Base-by-base conservation (phyloP, 2,113 vertebrate genomes). In the Sylvilagus bachmani region DNA sequence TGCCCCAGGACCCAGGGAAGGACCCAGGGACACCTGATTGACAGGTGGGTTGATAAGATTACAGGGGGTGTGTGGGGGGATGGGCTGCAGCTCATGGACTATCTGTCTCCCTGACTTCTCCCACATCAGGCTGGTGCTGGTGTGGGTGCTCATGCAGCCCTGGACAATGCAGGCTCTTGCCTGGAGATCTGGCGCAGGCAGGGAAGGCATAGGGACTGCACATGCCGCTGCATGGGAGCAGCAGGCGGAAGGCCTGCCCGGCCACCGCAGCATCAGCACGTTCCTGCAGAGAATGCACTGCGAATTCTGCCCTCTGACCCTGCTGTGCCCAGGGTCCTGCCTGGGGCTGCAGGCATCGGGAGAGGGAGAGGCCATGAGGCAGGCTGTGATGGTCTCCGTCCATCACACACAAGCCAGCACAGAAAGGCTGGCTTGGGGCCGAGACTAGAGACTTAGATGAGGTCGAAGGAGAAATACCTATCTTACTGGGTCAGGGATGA, bases 281-380 rank as follows among this genome's bases (percentile, higher is more conserved):
- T 93, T 97, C 95, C 90, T 27, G 38, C 38, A 82, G 49, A 62
- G 86, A 92, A 73, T 25, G 82, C 66, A 33, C 64, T 38, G 92
- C 69, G 90, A 86, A 88, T 77, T 66, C 58, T 2, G 3, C 53
- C 53, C 74, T 89, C 44, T 7, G 44, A 44, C 44, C 44, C 44
- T 44, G 44, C 44, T 44, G 44, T 6, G 44, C 44, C 44, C 44
- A 44, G 44, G 44, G 44, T 44, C 44, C 44, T 44, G 44, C 44
- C 71, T 61, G 38, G 53, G 64, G 67, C 36, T 79, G 51, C 44
- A 85, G 89, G 84, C 51, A 53, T 64, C 16, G 44, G 36, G 44
- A 19, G 7, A 55, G 51, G 29, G 55, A 51, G 70, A 94, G 62
- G 33, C 7, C 79, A 49, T 1, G 1, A 44, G 44, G 44, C 44